Percentiles rank a stretch among this genome's conserved stretches.
phyloP scores from a whole-genome alignment of 2,797 vertebrate species.

The Odontamblyopus rebecca region DNA sequence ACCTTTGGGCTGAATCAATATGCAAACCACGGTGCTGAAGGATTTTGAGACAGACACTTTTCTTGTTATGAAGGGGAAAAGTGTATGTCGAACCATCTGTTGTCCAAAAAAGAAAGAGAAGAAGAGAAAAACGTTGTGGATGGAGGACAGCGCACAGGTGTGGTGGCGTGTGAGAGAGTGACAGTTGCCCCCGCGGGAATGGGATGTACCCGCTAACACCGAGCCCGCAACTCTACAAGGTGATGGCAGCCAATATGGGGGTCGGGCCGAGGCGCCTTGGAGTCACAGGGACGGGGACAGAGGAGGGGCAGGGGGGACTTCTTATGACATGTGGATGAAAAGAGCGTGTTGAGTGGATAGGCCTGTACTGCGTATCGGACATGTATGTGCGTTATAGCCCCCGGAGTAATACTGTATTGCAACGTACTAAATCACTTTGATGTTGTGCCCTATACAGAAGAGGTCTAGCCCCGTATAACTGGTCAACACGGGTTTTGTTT shows the following conservation, averaged over 20 bases:
- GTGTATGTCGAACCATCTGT: conserved; percentile 63
- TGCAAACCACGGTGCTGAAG: background rate
- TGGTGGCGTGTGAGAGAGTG: conserved; percentile 28
- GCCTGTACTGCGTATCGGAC: background rate
- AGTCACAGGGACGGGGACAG: conserved; percentile 19
- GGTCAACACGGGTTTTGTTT: background rate
- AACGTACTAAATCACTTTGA: background rate
- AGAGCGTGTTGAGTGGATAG: conserved; percentile 22
- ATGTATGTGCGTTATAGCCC: background rate
- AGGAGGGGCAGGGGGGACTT: background rate
- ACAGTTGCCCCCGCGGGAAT: conserved; percentile 37
- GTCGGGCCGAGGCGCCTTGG: conserved; percentile 15
- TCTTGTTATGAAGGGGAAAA: conserved; percentile 55
- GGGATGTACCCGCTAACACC: conserved; percentile 62
- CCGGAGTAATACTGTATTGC: background rate
- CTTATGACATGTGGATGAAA: conserved; percentile 20
- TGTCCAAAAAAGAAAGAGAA: conserved; percentile 55
- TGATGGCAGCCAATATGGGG: conserved; percentile 56
- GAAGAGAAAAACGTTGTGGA: conserved; percentile 21
- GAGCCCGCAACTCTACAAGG: conserved; percentile 53
- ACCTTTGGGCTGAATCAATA: background rate
- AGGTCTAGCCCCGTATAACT: background rate
- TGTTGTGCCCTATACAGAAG: background rate
- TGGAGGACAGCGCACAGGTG: conserved; percentile 36
- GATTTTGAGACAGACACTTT: conserved; percentile 32